A percentile compares a stretch with the other conserved stretches of the same genome.
These are phyloP conservation scores for Vombatus ursinus DNA, from an alignment of 2,113 vertebrate species.

Conservation along the genomic window DNA sequence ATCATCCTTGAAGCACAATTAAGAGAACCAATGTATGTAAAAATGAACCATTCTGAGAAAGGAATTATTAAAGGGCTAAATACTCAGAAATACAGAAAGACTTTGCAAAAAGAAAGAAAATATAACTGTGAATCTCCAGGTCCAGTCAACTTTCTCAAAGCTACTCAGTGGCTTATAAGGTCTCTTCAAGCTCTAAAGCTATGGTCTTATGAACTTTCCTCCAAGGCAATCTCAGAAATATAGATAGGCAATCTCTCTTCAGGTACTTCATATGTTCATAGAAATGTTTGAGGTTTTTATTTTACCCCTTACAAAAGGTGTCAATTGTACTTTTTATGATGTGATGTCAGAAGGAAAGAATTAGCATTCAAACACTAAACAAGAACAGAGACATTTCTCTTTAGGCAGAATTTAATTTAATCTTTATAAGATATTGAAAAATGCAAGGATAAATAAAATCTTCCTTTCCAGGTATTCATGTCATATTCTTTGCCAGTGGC, in stretches of 20 bases:
- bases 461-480: not conserved
- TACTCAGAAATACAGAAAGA: not conserved
- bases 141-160: not conserved
- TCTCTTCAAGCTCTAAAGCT: not conserved
- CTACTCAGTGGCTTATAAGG: not conserved
- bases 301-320: not conserved
- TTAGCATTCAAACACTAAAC: too few species aligned
- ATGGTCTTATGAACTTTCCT: not conserved
- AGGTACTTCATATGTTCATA: not conserved
- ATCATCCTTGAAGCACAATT: not conserved
- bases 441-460: constrained; percentile 27
- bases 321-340: constrained; percentile 38
- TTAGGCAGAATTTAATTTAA: not conserved
- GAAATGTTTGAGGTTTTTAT: constrained; percentile 39
- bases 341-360: constrained; percentile 6
- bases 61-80: not conserved
- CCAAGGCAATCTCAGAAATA: not conserved
- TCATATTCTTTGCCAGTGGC: not conserved
- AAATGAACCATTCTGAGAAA: not conserved
- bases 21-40: not conserved
- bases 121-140: not conserved
- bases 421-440: constrained; percentile 21
- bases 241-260: not conserved
- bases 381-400: too few species aligned
- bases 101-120: not conserved